These are phyloP conservation scores for Urosaurus nigricauda DNA, from an alignment of 2,797 vertebrate genomes.

Conservation along the genomic window DNA sequence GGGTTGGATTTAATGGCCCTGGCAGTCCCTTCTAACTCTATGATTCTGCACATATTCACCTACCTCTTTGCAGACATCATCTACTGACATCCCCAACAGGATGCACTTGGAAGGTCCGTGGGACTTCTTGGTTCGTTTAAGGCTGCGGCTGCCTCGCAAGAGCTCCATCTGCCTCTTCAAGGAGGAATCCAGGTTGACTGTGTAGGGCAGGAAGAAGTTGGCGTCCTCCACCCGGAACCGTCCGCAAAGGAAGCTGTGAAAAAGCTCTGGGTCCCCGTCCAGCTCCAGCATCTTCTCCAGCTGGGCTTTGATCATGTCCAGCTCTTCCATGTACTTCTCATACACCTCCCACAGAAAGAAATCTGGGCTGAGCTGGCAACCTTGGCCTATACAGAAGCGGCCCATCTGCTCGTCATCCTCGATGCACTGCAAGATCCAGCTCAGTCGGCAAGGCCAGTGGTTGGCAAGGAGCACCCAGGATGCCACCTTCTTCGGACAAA, in stretches of 20 bases:
- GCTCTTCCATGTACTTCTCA: constrained; percentile 76
- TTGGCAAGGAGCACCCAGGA: constrained; percentile 86
- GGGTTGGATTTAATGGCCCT: too few species aligned
- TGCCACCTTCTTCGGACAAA: constrained; percentile 69
- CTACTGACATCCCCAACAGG: constrained; percentile 78
- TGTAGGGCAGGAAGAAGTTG: constrained; percentile 69
- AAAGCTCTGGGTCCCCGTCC: constrained; percentile 86
- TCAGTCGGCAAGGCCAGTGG: constrained; percentile 87
- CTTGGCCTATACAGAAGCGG: constrained; percentile 48
- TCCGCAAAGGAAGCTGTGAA: constrained; percentile 84
- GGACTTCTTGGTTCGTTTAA: constrained; percentile 73
- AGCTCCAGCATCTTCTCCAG: constrained; percentile 82
- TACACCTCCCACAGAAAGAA: constrained; percentile 81
- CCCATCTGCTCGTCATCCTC: constrained; percentile 83
- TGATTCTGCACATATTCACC: background rate
- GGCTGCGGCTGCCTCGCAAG: constrained; percentile 77
- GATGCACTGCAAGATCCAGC: constrained; percentile 87
- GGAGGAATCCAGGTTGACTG: constrained; percentile 83
- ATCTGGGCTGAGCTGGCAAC: background rate
- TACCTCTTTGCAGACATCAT: constrained; percentile 83
- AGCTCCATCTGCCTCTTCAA: constrained; percentile 82
- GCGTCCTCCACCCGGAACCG: constrained; percentile 79
- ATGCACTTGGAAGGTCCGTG: constrained; percentile 72
- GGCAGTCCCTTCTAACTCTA: too few species aligned
- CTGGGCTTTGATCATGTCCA: constrained; percentile 77